A percentile compares a stretch with the other conserved stretches of the same genome.
Evolutionary conservation across 2,797 vertebrate species (phyloP).

Genomic region (Spizella passerina): DNA sequence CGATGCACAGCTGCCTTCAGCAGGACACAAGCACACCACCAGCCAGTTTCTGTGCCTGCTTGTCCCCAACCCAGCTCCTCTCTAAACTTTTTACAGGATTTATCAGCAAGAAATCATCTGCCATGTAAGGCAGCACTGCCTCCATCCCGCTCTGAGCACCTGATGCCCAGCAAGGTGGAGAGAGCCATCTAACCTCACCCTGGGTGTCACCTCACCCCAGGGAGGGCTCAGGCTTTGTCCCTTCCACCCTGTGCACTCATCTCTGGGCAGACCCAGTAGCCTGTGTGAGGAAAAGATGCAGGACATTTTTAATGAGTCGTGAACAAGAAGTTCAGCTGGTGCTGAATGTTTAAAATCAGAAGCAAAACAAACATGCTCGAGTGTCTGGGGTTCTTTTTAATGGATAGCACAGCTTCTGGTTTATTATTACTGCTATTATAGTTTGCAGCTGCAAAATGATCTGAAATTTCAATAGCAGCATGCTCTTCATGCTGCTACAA

Average conservation of each 20-base stretch:
- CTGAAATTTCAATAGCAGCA: slow-evolving; percentile 67
- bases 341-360: slow-evolving; percentile 51
- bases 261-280: neutral
- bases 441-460: slow-evolving; percentile 67
- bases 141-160: neutral
- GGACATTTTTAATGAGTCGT: slow-evolving; percentile 29
- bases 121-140: fast-evolving
- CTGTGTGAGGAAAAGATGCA: neutral
- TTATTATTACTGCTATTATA: slow-evolving; percentile 68
- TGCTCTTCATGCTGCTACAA: slow-evolving; percentile 54
- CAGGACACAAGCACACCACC: fast-evolving
- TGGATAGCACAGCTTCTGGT: slow-evolving; percentile 64
- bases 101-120: neutral
- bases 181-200: neutral
- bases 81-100: neutral
- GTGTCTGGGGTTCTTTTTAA: slow-evolving; percentile 66
- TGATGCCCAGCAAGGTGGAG: neutral
- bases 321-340: slow-evolving; percentile 61
- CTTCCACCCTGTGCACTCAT: neutral
- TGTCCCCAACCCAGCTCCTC: fast-evolving
- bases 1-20: neutral
- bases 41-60: neutral
- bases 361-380: slow-evolving; percentile 49
- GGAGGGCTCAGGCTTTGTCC: neutral
- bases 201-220: neutral